phyloP scores from a whole-genome alignment of 2,888 invertebrate genomes.

The Drosophila ezoana region DNA sequence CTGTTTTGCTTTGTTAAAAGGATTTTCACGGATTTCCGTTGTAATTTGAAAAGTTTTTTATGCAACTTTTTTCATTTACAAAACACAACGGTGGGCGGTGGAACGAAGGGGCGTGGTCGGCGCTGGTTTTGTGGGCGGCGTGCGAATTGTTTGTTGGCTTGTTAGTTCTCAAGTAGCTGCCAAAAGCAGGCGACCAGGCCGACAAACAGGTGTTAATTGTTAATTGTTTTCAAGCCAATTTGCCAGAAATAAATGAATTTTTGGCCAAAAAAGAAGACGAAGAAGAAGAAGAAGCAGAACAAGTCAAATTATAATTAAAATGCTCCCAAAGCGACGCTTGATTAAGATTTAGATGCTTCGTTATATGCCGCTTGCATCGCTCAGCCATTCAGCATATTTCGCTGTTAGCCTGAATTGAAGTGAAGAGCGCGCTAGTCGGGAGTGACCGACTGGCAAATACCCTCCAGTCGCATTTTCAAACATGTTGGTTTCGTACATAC shows the following conservation, averaged over 20 bases:
- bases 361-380: not conserved
- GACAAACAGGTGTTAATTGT: constrained; percentile 79
- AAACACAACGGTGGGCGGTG: constrained; percentile 29
- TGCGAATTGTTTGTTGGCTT: not conserved
- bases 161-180: constrained; percentile 77
- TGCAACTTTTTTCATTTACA: constrained; percentile 78
- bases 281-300: constrained; percentile 12
- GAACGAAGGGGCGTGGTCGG: not conserved
- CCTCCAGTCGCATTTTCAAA: no score
- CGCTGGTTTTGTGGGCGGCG: not conserved
- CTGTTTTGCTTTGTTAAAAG: constrained; percentile 79
- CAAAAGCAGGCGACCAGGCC: constrained; percentile 55
- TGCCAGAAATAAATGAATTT: constrained; percentile 72
- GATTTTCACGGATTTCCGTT: constrained; percentile 82
- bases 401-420: constrained; percentile 7
- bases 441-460: no score
- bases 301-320: constrained; percentile 75
- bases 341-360: constrained; percentile 42
- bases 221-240: constrained; percentile 81
- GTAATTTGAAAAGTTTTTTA: constrained; percentile 81
- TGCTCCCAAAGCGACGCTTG: constrained; percentile 54
- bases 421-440: not conserved
- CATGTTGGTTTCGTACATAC: no score
- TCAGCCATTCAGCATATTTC: not conserved
- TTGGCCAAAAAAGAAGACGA: not conserved